Evolutionary conservation across 2,888 invertebrate species (phyloP).

Genomic region (Agrochola lota): DNA sequence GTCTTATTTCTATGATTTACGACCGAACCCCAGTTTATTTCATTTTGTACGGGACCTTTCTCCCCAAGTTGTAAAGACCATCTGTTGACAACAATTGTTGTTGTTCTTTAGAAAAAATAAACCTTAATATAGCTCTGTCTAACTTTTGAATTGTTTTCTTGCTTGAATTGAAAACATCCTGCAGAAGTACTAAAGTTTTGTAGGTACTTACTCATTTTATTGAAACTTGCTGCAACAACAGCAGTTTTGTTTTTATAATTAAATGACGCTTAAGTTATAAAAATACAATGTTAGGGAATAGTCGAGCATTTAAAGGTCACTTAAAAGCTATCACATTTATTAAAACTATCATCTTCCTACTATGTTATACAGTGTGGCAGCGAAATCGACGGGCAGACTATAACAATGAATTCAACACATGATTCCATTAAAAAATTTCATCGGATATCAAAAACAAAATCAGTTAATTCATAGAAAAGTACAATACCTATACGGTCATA

Average conservation of each 20-base stretch:
- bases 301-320: background rate
- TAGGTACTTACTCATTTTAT: background rate
- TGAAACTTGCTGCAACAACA: background rate
- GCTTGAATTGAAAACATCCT: background rate
- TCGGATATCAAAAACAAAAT: too few species aligned
- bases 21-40: conserved; percentile 34
- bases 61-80: conserved; percentile 38
- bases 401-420: too few species aligned
- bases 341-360: background rate
- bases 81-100: conserved; percentile 37
- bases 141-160: conserved; percentile 24
- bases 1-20: conserved; percentile 55
- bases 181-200: background rate
- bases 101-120: conserved; percentile 31
- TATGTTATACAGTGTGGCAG: background rate
- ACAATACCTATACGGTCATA: too few species aligned
- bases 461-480: too few species aligned
- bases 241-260: background rate
- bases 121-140: conserved; percentile 3
- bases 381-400: too few species aligned
- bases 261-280: background rate
- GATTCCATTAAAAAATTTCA: too few species aligned
- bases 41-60: conserved; percentile 36
- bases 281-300: conserved; percentile 1
- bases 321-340: background rate